Evolutionary conservation across 1,140 invertebrate species (phyloP).

Genomic region (Papilio xuthus): DNA sequence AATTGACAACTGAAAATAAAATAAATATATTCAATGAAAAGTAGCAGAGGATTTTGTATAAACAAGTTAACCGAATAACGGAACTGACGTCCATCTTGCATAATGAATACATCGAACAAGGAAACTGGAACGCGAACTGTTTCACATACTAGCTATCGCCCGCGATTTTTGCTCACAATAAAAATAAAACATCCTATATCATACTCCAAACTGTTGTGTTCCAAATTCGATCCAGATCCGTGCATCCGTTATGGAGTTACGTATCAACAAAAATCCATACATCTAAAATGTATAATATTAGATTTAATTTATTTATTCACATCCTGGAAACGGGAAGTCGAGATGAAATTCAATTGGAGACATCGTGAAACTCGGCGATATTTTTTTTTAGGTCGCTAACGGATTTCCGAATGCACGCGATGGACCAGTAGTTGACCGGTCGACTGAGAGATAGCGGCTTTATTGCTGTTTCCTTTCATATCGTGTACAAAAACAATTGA

Average conservation of each 20-base stretch:
- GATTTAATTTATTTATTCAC: not conserved
- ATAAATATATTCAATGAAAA: not conserved
- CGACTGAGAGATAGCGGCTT: not conserved
- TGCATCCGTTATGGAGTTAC: not conserved
- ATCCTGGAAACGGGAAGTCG: conserved; percentile 13
- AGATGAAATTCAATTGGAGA: not conserved
- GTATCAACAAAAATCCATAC: not conserved
- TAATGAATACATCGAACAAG: conserved; percentile 19
- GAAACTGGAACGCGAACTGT: conserved; percentile 10
- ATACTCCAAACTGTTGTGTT: not conserved
- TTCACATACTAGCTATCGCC: not conserved
- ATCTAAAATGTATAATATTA: not conserved
- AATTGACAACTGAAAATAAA: not conserved
- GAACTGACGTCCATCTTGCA: not conserved
- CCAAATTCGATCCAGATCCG: not conserved
- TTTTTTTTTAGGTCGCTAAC: conserved; percentile 17
- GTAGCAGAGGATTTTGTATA: not conserved
- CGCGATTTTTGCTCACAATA: not conserved
- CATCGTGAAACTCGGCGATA: not conserved
- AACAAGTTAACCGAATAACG: conserved; percentile 16
- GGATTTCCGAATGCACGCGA: conserved; percentile 6
- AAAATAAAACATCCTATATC: not conserved
- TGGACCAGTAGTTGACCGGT: not conserved
- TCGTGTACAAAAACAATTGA: conserved; percentile 3
- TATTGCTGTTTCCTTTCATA: not conserved